A percentile compares a stretch with the other conserved stretches of the same genome.
Conservation (phyloP, 2,797 vertebrate genomes). For the Percopsis omiscomaycus region DNA sequence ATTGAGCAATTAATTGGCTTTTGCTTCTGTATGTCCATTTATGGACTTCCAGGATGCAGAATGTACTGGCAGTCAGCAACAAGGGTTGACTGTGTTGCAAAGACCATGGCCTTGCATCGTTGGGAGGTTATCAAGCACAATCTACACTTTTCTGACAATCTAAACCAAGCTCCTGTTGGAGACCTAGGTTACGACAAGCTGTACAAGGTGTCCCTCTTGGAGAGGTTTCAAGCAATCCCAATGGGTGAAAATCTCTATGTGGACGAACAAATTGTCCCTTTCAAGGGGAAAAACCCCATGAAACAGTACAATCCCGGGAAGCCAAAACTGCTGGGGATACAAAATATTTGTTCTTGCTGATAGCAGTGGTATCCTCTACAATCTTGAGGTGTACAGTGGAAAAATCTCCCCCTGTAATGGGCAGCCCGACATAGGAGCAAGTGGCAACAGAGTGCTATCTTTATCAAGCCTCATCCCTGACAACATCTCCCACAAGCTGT, state of each 20-base stretch:
- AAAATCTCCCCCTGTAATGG: background rate
- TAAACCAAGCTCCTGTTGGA: background rate
- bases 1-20: conserved; percentile 14
- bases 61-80: background rate
- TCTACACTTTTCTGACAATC: background rate
- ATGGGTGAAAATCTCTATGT: conserved; percentile 9
- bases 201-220: conserved; percentile 7
- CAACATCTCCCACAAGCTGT: background rate
- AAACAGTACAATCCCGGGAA: conserved; percentile 7
- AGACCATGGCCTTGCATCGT: background rate
- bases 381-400: conserved; percentile 6
- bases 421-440: conserved; percentile 14
- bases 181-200: background rate
- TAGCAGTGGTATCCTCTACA: background rate
- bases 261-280: conserved; percentile 16
- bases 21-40: conserved; percentile 7
- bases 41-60: background rate
- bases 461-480: background rate
- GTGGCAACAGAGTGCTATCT: conserved; percentile 8
- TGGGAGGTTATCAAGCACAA: background rate
- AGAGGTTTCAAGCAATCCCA: background rate
- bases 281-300: conserved; percentile 1
- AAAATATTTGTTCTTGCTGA: conserved; percentile 6
- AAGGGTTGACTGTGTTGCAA: conserved; percentile 9
- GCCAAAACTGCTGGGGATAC: conserved; percentile 12